These are phyloP conservation scores for Eumacrocentrus americanus DNA, from an alignment of 2,888 invertebrate genomes.

Conservation along the genomic window DNA sequence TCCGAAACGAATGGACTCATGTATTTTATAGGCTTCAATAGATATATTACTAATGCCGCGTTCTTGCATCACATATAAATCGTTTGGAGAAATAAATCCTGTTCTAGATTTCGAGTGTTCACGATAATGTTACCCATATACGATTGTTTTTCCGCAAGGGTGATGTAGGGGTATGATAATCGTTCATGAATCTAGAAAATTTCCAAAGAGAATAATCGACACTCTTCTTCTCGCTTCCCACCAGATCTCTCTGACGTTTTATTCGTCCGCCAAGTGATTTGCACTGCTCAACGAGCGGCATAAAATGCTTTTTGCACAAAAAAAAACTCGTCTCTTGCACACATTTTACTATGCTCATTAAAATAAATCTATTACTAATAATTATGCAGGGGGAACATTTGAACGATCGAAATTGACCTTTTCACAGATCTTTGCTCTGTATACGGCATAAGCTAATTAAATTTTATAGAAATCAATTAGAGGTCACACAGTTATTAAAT, in stretches of 20 bases:
- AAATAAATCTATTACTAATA: not conserved
- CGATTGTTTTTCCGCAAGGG: not conserved
- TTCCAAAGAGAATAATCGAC: not conserved
- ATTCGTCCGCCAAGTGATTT: conserved; percentile 45
- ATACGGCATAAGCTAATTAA: conserved; percentile 1
- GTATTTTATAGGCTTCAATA: not conserved
- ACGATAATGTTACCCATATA: not conserved
- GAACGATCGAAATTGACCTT: too few species aligned
- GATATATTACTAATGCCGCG: not conserved
- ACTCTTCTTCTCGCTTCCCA: conserved; percentile 36
- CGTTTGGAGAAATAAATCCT: not conserved
- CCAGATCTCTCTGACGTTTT: conserved; percentile 37
- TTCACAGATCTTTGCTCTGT: conserved; percentile 25
- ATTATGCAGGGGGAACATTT: not conserved
- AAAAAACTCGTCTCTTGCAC: conserved; percentile 1
- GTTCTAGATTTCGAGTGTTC: not conserved
- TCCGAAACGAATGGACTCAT: too few species aligned
- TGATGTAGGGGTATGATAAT: not conserved
- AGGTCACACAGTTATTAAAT: too few species aligned
- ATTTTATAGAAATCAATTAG: conserved; percentile 18
- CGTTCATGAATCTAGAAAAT: not conserved
- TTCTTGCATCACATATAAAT: not conserved
- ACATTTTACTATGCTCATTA: conserved; percentile 11
- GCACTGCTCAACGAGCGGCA: conserved; percentile 23
- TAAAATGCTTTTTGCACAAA: conserved; percentile 16